Conservation (phyloP, 2,888 invertebrate species). For the Argyresthia goedartella region DNA sequence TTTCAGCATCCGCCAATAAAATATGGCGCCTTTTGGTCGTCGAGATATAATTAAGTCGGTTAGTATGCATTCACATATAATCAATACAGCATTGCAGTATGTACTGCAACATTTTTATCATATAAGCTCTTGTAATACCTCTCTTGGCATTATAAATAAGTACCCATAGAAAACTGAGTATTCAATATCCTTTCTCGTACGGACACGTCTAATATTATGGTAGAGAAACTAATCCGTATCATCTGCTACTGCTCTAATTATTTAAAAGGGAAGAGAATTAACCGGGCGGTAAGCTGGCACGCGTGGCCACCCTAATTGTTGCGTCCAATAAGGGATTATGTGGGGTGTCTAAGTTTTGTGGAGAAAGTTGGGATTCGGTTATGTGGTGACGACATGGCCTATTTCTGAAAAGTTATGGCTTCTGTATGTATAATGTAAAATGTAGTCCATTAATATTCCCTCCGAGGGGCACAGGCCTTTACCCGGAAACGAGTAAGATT, state of each 20-base stretch:
- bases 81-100: too few species aligned
- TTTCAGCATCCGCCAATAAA: too few species aligned
- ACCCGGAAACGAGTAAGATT: too few species aligned
- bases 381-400: background rate
- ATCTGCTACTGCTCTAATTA: conserved; percentile 67
- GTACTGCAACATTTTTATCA: too few species aligned
- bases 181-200: background rate
- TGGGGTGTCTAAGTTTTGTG: conserved; percentile 26
- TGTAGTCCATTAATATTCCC: too few species aligned
- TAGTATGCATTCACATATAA: too few species aligned
- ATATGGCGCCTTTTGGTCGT: too few species aligned
- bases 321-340: conserved; percentile 47
- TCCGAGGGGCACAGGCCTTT: too few species aligned
- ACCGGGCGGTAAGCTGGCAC: conserved; percentile 44
- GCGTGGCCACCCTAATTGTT: conserved; percentile 65
- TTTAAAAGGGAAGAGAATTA: conserved; percentile 53
- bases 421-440: background rate
- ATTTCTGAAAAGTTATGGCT: background rate
- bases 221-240: conserved; percentile 54
- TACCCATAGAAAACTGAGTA: background rate
- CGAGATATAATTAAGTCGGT: too few species aligned
- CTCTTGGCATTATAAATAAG: too few species aligned
- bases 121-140: too few species aligned
- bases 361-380: background rate
- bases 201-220: too few species aligned